Conservation (phyloP, 2,113 vertebrate genomes). For the Chamaea fasciata region DNA sequence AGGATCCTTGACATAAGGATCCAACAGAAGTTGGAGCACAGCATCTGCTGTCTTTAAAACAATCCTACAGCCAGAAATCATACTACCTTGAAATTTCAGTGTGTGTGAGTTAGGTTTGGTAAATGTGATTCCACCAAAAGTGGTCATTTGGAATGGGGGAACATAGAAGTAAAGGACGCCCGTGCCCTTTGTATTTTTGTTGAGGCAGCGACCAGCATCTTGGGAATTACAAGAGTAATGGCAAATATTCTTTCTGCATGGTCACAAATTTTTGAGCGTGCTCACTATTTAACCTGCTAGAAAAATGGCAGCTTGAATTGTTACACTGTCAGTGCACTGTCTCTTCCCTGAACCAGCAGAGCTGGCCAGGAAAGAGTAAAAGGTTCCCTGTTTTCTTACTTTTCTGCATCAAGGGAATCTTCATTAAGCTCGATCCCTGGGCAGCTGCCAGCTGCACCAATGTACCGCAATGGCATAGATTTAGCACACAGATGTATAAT, state of each 20-base stretch:
- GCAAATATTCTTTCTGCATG: neutral
- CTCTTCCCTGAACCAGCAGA: neutral
- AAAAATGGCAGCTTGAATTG: neutral
- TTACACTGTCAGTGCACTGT: neutral
- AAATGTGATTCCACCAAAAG: neutral
- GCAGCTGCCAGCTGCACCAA: neutral
- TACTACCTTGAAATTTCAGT: neutral
- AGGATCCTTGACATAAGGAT: neutral
- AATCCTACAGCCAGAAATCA: neutral
- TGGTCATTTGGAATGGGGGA: neutral
- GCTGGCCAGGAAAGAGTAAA: neutral
- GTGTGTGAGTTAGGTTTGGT: neutral
- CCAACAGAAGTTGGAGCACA: neutral
- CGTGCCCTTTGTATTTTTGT: neutral
- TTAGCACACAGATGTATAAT: neutral
- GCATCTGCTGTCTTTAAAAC: neutral
- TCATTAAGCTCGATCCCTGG: neutral
- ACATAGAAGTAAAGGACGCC: fast-evolving
- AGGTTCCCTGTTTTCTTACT: neutral
- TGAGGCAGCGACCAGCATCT: fast-evolving
- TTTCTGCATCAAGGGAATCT: neutral
- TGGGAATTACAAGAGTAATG: neutral
- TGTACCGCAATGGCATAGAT: neutral
- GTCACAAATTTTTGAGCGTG: neutral
- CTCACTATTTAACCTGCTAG: neutral